Evolutionary conservation across 2,113 vertebrate species (phyloP).

Genomic region (Bubalus kerabau): DNA sequence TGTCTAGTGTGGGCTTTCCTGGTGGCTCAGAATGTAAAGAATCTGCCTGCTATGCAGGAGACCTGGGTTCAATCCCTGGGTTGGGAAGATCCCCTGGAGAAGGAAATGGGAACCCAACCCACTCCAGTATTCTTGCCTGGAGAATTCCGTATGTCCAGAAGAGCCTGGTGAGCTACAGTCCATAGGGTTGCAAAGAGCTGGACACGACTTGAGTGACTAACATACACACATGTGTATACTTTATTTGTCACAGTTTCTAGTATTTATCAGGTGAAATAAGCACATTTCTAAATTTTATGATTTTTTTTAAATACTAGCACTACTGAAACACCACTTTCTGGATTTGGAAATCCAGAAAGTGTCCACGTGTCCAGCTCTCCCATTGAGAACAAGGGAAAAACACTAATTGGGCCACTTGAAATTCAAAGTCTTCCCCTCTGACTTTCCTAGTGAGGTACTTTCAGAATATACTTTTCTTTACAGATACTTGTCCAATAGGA

Average conservation of each 20-base stretch:
- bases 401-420: not conserved
- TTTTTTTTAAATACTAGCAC: not conserved
- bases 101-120: not conserved
- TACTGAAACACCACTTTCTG: not conserved
- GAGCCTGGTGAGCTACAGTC: not conserved
- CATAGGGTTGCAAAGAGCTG: not conserved
- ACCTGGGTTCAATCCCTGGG: not conserved
- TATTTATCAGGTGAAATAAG: not conserved
- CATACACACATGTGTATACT: not conserved
- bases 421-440: not conserved
- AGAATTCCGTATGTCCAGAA: not conserved
- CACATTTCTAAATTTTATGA: not conserved
- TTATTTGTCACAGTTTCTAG: not conserved
- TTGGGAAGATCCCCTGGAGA: not conserved
- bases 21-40: not conserved
- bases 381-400: not conserved
- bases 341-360: not conserved
- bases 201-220: not conserved
- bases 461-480: not conserved
- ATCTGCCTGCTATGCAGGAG: not conserved
- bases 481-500: not conserved
- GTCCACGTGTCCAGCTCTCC: not conserved
- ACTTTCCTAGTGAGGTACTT: not conserved
- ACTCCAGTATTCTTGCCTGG: not conserved
- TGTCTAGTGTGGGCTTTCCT: not conserved